Evolutionary conservation across 2,113 vertebrate genomes (phyloP).

Genomic region (Trogon surrucura): DNA sequence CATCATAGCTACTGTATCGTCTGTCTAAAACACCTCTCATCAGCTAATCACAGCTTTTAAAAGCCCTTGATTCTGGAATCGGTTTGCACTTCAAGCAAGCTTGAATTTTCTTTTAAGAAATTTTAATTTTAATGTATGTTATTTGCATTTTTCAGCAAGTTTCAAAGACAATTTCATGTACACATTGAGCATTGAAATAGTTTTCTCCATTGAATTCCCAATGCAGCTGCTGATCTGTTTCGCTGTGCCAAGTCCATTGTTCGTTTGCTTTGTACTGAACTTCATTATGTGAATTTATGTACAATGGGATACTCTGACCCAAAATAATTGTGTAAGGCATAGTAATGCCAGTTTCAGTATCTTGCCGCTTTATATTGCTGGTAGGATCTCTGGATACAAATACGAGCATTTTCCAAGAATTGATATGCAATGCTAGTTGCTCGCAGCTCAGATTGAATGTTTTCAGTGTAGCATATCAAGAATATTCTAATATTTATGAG

Average conservation of each 20-base stretch:
- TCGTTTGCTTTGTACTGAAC: constrained; percentile 51
- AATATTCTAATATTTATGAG: constrained; percentile 66
- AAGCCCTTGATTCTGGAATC: not conserved
- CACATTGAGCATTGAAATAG: constrained; percentile 14
- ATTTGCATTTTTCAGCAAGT: constrained; percentile 38
- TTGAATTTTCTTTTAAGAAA: constrained; percentile 36
- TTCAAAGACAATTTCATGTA: constrained; percentile 41
- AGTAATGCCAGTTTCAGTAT: constrained; percentile 46
- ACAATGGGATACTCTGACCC: constrained; percentile 56
- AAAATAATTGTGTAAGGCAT: constrained; percentile 45
- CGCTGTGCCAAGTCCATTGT: constrained; percentile 56
- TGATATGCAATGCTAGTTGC: constrained; percentile 18
- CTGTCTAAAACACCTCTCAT: constrained; percentile 34
- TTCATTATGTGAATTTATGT: constrained; percentile 62
- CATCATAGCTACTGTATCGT: not conserved
- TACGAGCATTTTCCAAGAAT: constrained; percentile 45
- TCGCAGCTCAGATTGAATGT: constrained; percentile 1
- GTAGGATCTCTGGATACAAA: constrained; percentile 38
- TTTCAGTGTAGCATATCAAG: constrained; percentile 22
- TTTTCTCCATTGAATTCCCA: constrained; percentile 40
- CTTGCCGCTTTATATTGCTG: constrained; percentile 44
- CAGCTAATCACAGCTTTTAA: constrained; percentile 41
- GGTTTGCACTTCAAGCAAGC: constrained; percentile 4
- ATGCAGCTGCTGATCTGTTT: constrained; percentile 51
- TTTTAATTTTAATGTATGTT: constrained; percentile 47